Evolutionary conservation across 2,888 invertebrate species (phyloP).

Genomic region (Athrips mouffetella): DNA sequence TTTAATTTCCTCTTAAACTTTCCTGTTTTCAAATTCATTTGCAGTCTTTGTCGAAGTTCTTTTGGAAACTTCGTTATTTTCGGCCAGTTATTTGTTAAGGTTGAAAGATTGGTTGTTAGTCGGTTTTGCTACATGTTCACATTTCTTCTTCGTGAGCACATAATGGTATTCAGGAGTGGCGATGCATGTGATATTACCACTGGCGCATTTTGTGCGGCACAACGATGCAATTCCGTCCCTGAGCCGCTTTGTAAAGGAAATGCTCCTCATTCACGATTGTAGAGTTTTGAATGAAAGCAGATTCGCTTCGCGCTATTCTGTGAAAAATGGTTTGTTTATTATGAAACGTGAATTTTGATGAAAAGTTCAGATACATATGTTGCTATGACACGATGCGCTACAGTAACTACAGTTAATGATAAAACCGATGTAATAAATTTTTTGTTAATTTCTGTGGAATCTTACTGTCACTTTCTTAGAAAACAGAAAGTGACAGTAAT

Average conservation of each 20-base stretch:
- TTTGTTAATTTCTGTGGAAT: no score
- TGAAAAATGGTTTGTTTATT: conserved; percentile 50
- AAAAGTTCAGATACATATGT: no score
- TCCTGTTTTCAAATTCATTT: neutral
- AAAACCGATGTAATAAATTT: no score
- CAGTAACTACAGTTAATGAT: no score
- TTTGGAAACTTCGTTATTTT: neutral
- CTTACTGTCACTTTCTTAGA: no score
- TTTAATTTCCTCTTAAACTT: conserved; percentile 24
- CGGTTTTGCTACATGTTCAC: neutral
- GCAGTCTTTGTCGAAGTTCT: neutral
- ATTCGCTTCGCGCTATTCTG: conserved; percentile 42
- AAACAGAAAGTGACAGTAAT: no score
- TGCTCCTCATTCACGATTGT: conserved; percentile 53
- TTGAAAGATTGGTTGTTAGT: neutral
- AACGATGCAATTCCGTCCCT: conserved; percentile 65
- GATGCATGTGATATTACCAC: conserved; percentile 65
- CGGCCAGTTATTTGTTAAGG: neutral
- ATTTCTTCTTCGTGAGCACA: conserved; percentile 40
- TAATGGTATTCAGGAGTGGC: conserved; percentile 55
- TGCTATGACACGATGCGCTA: no score
- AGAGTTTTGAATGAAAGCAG: conserved; percentile 62
- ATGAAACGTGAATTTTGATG: conserved; percentile 23
- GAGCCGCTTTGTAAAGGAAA: conserved; percentile 59
- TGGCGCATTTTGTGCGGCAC: conserved; percentile 65